A percentile compares a stretch with the other conserved stretches of the same genome.
phyloP scores from a whole-genome alignment of 2,797 vertebrate species.

The Semaprochilodus insignis region DNA sequence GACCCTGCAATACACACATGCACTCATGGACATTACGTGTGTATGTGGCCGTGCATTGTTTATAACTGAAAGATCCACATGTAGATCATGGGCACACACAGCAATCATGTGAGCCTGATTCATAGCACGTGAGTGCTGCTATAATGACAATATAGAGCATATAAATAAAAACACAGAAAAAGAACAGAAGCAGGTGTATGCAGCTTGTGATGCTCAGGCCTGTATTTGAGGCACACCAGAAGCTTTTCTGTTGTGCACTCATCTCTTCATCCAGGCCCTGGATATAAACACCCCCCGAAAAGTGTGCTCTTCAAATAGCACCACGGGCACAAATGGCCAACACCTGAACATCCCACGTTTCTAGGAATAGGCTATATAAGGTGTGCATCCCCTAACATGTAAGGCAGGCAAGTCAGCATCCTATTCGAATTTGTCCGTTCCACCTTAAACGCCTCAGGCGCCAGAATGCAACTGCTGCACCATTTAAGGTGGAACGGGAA shows the following conservation, averaged over 20 bases:
- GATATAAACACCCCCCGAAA: not conserved
- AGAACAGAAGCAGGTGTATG: not conserved
- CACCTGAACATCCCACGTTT: not conserved
- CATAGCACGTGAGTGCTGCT: not conserved
- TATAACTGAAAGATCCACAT: not conserved
- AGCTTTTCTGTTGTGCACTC: not conserved
- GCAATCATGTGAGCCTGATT: not conserved
- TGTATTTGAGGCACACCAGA: conserved; percentile 14
- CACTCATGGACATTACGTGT: conserved; percentile 22
- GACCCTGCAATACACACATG: not conserved
- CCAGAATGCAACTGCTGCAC: too few species aligned
- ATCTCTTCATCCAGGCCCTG: conserved; percentile 21
- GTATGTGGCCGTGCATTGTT: not conserved
- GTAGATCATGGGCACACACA: conserved; percentile 6
- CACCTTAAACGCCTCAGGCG: too few species aligned
- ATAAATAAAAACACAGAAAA: not conserved
- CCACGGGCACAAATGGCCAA: not conserved
- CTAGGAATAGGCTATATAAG: too few species aligned
- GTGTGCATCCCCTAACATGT: too few species aligned
- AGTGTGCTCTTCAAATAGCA: not conserved
- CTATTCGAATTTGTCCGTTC: too few species aligned
- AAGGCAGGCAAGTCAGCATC: too few species aligned
- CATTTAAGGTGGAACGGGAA: too few species aligned
- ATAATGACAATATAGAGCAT: not conserved
- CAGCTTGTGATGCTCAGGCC: conserved; percentile 18